Conservation (phyloP, 2,888 invertebrate genomes). For the Trichacis sp. region DNA sequence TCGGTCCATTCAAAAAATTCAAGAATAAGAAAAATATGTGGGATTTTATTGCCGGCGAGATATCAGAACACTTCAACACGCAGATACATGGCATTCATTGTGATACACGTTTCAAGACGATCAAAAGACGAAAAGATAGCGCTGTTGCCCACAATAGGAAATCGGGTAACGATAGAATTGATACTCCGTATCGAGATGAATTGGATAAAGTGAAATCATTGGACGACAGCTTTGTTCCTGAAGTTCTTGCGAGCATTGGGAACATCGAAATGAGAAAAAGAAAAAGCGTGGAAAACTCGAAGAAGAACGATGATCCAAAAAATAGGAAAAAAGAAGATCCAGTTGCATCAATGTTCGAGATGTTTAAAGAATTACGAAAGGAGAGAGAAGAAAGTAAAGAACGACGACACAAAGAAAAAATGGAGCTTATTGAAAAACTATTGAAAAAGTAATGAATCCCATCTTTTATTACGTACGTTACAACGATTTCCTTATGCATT, state of each 20-base stretch:
- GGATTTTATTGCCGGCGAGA: conserved; percentile 12
- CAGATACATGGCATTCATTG: conserved; percentile 18
- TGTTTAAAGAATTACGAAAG: neutral
- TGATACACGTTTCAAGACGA: conserved; percentile 18
- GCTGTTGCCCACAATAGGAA: conserved; percentile 10
- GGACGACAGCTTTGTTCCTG: conserved; percentile 23
- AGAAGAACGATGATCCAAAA: no score
- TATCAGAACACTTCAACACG: conserved; percentile 1
- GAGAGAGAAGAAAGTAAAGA: conserved; percentile 2
- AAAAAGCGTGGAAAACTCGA: neutral
- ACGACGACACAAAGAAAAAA: conserved; percentile 5
- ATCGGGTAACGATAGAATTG: conserved; percentile 16
- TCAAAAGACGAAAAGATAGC: conserved; percentile 16
- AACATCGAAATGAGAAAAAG: neutral
- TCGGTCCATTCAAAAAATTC: conserved; percentile 6
- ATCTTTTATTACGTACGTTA: no score
- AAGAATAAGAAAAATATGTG: conserved; percentile 10
- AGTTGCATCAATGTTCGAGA: neutral
- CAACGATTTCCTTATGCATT: no score
- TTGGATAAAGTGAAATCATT: conserved; percentile 9
- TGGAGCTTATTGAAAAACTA: no score
- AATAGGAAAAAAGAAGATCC: no score
- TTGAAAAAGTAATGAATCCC: no score
- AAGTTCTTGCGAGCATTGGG: conserved; percentile 5
- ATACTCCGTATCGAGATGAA: conserved; percentile 18